These are phyloP conservation scores for Labroides dimidiatus DNA, from an alignment of 2,797 vertebrate species.

Conservation along the genomic window DNA sequence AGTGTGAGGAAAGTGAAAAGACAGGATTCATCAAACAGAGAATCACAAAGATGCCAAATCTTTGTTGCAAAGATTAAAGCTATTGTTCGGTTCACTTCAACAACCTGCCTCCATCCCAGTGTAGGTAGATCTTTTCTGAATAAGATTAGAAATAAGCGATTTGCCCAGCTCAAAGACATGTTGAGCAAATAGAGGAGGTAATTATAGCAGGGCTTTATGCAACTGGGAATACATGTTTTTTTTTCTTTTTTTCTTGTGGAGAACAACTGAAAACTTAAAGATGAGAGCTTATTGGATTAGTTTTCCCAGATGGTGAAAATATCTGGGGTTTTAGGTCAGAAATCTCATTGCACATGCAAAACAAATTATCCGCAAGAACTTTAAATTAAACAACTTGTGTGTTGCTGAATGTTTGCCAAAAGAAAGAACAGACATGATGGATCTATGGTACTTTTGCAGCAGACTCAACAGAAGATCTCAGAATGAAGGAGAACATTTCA, in stretches of 20 bases:
- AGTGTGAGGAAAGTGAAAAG: background rate
- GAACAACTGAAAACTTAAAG: background rate
- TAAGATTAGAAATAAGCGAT: too few relatives aligned
- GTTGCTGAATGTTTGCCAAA: background rate
- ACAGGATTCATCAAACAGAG: background rate
- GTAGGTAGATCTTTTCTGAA: background rate
- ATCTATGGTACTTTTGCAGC: background rate
- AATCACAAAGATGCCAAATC: background rate
- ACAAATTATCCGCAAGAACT: background rate
- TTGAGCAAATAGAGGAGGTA: background rate
- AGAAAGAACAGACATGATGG: background rate
- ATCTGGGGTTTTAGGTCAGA: background rate
- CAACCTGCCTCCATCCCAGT: too few relatives aligned
- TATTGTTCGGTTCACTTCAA: background rate
- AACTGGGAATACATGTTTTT: background rate
- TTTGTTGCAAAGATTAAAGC: background rate
- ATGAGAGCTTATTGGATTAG: background rate
- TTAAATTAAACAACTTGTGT: background rate
- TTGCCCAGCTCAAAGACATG: background rate
- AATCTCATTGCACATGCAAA: background rate
- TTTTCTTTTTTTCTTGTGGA: background rate
- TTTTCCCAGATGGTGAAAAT: background rate
- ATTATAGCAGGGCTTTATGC: background rate
- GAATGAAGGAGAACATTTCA: too few relatives aligned
- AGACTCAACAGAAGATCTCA: too few relatives aligned